Base-by-base conservation (phyloP, 2,797 vertebrate species). In the Taeniopygia guttata region DNA sequence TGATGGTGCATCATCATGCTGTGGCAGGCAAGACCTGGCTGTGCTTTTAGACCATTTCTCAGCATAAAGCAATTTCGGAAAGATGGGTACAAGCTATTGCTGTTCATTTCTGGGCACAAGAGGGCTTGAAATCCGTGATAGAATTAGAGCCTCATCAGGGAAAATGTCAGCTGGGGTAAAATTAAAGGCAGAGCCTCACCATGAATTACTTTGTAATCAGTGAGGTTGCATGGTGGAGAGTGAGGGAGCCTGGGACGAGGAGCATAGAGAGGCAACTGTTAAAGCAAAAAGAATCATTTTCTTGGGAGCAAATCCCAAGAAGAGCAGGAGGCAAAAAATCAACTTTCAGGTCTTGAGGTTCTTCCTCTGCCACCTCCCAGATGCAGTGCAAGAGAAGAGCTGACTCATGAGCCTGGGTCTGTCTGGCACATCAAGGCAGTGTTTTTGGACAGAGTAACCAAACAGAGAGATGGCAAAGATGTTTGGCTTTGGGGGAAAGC, bases 1-100 rank as follows among this genome's bases (percentile, higher is more conserved):
- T 58, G 80, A 66, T 54, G 68, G 81, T 91, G 89, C 94, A 93
- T 91, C 93, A 87, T 94, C 91, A 84, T 94, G 84, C 91, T 91
- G 81, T 83, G 90, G 74, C 94, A 94, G 56, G 73, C 87, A 72
- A 69, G 68, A 52, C 58, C 73, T 92, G 78, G 52, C 87, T 95
- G 76, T 63, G 67, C 92, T 95, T 90, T 74, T 45, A 64, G 77
- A 74, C 56, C 59, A 52, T 93, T 96, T 80, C 54, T 96, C 13
- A 72, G 81, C 45, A 25, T 91, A 74, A 88, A 94, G 42, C 83
- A 87, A 89, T 93, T 92, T 79, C 2, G 4, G 59, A 29, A 77
- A 38, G 74, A 83, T 0, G 25, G 63, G 42, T 76, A 73, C 72
- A 90, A 76, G 78, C 42, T 58, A 59, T 74, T 92, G 17, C 81